Conservation (phyloP, 1,140 invertebrate genomes). For the Panulirus ornatus region DNA sequence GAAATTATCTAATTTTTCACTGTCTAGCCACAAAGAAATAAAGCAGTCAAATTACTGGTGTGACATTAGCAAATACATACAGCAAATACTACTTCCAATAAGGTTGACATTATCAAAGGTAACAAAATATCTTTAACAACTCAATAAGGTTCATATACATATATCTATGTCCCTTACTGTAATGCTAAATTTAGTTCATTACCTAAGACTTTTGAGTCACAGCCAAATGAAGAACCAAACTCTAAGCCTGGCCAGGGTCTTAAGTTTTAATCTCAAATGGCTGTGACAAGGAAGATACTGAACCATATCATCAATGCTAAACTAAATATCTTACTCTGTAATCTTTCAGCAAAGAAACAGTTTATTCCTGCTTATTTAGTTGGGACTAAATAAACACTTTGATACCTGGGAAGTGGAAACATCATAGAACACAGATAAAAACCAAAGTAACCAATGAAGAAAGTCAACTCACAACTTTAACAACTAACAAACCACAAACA, state of each 20-base stretch:
- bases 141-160: not conserved
- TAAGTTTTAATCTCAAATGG: not conserved
- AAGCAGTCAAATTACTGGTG: not conserved
- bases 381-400: no score
- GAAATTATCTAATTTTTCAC: not conserved
- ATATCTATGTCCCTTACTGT: not conserved
- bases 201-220: not conserved
- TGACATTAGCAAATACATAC: no score
- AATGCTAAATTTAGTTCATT: not conserved
- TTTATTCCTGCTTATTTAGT: no score
- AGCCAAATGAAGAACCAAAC: not conserved
- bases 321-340: no score
- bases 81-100: no score
- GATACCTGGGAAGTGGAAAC: no score
- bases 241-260: slow-evolving; percentile 19
- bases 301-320: not conserved
- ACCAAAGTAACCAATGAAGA: no score
- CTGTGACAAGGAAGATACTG: not conserved
- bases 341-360: no score
- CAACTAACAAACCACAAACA: no score
- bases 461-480: no score
- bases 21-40: not conserved
- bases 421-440: no score
- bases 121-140: not conserved
- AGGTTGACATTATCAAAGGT: not conserved